Conservation (phyloP, 1,140 invertebrate genomes). For the Heterodera carotae region DNA sequence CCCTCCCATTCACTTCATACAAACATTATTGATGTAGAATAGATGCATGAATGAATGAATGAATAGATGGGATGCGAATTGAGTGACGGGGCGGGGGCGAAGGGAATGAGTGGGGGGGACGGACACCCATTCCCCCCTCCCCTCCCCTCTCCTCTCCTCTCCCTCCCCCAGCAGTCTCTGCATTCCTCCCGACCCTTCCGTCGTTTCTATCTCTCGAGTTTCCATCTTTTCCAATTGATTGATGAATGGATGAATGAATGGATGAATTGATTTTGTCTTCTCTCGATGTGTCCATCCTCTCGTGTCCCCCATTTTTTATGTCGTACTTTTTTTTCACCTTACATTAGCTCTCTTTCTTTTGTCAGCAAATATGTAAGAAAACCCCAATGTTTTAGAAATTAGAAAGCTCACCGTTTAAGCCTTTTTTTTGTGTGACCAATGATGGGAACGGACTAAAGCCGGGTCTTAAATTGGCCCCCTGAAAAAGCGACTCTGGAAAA, state of each 20-base stretch:
- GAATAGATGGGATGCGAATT: background rate
- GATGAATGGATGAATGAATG: slow-evolving; percentile 15
- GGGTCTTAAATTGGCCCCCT: too few relatives aligned
- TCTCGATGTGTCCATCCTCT: background rate
- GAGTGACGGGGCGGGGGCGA: background rate
- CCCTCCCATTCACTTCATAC: background rate
- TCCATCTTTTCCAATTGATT: background rate
- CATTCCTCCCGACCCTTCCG: background rate
- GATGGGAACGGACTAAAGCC: too few relatives aligned
- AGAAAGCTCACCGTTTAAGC: too few relatives aligned
- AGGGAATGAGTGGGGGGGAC: background rate
- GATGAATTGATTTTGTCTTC: slow-evolving; percentile 10
- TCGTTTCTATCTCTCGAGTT: background rate
- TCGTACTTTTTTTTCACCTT: background rate
- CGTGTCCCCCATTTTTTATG: background rate
- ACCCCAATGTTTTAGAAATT: too few relatives aligned
- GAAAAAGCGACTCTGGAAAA: too few relatives aligned
- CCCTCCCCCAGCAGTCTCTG: too few relatives aligned
- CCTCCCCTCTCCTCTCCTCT: too few relatives aligned
- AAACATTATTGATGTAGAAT: background rate
- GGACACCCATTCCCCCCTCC: background rate
- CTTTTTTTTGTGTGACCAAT: too few relatives aligned
- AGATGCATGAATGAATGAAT: slow-evolving; percentile 8
- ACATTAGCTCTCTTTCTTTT: too few relatives aligned
- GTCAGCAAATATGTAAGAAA: too few relatives aligned